These are phyloP conservation scores for Mirounga angustirostris DNA, from an alignment of 2,113 vertebrate species.

Conservation along the genomic window DNA sequence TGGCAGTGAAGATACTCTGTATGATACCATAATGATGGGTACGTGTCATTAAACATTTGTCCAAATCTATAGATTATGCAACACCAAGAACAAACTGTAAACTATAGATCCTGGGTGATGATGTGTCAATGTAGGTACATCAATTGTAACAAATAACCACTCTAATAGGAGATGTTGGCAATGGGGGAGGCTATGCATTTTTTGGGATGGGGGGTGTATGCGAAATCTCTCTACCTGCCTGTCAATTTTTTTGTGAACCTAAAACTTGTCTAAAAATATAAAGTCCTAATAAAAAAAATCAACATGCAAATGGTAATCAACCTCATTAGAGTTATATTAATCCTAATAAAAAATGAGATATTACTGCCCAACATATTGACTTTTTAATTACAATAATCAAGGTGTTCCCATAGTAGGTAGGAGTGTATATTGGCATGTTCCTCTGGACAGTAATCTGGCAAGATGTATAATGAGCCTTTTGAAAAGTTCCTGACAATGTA, in stretches of 20 bases:
- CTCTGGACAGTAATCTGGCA: slow-evolving; percentile 37
- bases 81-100: neutral
- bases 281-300: neutral
- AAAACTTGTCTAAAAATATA: neutral
- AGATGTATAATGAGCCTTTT: slow-evolving; percentile 5
- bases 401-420: neutral
- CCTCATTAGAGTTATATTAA: neutral
- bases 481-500: slow-evolving; percentile 6
- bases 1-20: neutral
- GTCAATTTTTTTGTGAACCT: neutral
- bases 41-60: neutral
- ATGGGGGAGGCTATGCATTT: no score
- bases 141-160: neutral
- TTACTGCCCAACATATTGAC: neutral
- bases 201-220: neutral
- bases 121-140: neutral
- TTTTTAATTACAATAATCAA: slow-evolving; percentile 44
- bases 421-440: neutral
- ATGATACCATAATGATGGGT: neutral
- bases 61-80: neutral
- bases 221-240: neutral
- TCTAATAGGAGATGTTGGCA: no score
- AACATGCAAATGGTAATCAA: slow-evolving; percentile 29
- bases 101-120: neutral
- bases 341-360: neutral